phyloP scores from a whole-genome alignment of 2,888 invertebrate species.

The Calliphora vomitoria region DNA sequence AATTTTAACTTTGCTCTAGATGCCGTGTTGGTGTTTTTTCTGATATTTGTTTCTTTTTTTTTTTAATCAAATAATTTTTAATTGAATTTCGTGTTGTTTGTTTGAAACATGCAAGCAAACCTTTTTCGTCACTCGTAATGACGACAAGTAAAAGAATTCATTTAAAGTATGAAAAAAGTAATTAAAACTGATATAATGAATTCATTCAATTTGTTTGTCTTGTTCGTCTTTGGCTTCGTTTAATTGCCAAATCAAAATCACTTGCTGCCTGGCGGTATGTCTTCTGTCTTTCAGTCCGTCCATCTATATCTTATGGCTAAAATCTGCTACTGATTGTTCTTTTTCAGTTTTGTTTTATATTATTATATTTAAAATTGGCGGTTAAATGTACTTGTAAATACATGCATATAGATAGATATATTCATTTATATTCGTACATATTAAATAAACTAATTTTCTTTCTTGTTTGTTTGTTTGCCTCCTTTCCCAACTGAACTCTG shows the following conservation, averaged over 20 bases:
- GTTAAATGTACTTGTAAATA: slow-evolving; percentile 46
- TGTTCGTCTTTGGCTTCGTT: slow-evolving; percentile 41
- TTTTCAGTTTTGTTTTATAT: slow-evolving; percentile 34
- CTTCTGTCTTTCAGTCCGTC: slow-evolving; percentile 16
- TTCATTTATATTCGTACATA: neutral
- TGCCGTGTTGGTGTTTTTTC: slow-evolving; percentile 45
- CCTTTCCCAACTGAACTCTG: slow-evolving; percentile 65
- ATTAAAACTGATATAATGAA: slow-evolving; percentile 83
- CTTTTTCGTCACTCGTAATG: slow-evolving; percentile 74
- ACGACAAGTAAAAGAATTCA: slow-evolving; percentile 61
- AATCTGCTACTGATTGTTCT: slow-evolving; percentile 71
- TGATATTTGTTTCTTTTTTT: neutral
- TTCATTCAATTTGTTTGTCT: slow-evolving; percentile 77
- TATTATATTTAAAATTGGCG: slow-evolving; percentile 43
- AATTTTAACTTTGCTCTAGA: slow-evolving; percentile 49
- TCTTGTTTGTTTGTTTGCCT: slow-evolving; percentile 61
- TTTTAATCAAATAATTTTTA: slow-evolving; percentile 78
- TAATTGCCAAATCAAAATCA: slow-evolving; percentile 67
- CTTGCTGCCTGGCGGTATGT: slow-evolving; percentile 20
- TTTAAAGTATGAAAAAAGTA: slow-evolving; percentile 83
- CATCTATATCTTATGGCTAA: slow-evolving; percentile 50
- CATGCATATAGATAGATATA: neutral
- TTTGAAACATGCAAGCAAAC: slow-evolving; percentile 69
- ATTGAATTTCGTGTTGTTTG: slow-evolving; percentile 80
- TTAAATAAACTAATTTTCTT: slow-evolving; percentile 44